Conservation (phyloP, 1,140 invertebrate species). For the Neomicropteryx cornuta region DNA sequence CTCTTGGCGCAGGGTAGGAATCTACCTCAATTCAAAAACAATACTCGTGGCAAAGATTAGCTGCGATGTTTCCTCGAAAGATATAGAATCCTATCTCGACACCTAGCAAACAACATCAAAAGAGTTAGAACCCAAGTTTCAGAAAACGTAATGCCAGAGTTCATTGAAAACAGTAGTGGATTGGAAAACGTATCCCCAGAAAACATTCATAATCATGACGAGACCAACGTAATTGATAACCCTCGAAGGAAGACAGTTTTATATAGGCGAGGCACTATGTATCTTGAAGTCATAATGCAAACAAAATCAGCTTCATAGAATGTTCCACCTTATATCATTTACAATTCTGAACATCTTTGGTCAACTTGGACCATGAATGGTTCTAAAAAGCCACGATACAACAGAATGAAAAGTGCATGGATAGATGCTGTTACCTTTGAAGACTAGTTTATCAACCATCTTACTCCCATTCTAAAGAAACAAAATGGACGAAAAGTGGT, state of each 20-base stretch:
- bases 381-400: not conserved
- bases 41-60: not conserved
- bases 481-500: constrained; percentile 1
- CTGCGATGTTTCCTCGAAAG: not conserved
- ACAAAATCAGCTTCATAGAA: not conserved
- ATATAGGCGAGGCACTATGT: not conserved
- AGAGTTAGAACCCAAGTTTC: not conserved
- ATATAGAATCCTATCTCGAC: not conserved
- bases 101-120: not conserved
- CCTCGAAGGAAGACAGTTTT: not conserved
- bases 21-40: constrained; percentile 1
- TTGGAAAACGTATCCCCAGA: not conserved
- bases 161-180: not conserved
- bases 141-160: not conserved
- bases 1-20: not conserved
- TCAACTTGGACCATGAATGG: not conserved
- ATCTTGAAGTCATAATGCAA: constrained; percentile 1
- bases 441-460: not conserved
- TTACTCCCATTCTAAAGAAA: not conserved
- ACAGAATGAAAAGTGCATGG: not conserved
- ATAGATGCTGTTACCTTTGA: not conserved
- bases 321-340: not conserved
- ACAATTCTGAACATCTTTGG: not conserved
- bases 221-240: too few species aligned
- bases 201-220: not conserved